These are phyloP conservation scores for Halcyon badia DNA, from an alignment of 2,797 vertebrate genomes.

Conservation along the genomic window DNA sequence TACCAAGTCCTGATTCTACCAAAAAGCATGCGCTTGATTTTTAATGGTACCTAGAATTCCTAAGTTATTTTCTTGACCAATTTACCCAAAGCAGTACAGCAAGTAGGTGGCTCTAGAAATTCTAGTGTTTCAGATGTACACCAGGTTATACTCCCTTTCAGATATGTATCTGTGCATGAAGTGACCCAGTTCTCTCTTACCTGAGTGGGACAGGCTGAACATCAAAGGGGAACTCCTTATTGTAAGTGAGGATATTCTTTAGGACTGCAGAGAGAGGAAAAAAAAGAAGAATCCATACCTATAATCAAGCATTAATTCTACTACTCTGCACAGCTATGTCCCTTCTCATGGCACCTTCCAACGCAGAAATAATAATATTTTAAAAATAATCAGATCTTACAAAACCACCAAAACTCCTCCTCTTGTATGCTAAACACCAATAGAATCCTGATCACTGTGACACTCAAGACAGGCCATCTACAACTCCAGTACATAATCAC, in stretches of 20 bases:
- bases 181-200: constrained; percentile 78
- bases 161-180: background rate
- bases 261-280: constrained; percentile 84
- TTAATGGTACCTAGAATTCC: background rate
- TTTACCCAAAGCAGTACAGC: background rate
- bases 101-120: background rate
- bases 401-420: background rate
- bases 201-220: constrained; percentile 96
- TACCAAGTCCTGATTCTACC: background rate
- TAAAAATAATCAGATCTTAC: background rate
- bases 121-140: background rate
- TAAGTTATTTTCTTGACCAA: background rate
- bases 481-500: background rate
- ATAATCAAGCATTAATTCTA: background rate
- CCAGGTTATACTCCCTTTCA: background rate
- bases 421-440: background rate
- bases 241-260: constrained; percentile 94
- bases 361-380: background rate
- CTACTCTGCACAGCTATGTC: background rate
- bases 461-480: background rate
- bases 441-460: background rate
- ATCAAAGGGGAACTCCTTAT: constrained; percentile 97
- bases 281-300: background rate
- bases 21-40: background rate
- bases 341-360: background rate